Base-by-base conservation (phyloP, 2,797 vertebrate genomes). In the Hoplostethus mediterraneus region DNA sequence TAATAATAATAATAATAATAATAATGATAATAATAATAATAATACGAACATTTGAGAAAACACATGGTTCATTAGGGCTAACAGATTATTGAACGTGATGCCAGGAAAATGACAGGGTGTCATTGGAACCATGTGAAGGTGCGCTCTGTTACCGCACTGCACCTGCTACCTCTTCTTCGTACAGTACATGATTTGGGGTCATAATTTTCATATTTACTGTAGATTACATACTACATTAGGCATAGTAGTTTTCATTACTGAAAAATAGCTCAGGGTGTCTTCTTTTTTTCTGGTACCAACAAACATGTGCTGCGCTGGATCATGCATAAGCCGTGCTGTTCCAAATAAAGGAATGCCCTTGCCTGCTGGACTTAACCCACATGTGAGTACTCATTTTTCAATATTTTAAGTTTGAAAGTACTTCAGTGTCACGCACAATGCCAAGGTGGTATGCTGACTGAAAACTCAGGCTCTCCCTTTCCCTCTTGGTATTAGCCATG, bases 101-200 rank as follows among this genome's bases (percentile, higher is more conserved):
- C 16, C 42, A 4, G 42, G 42, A 12, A 44, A 44, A 44, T 42
- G 10, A 4, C 11, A 44, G 42, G 13, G 42, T 44, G 12, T 13
- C 42, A 16, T 49, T 62, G 54, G 72, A 76, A 71, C 79, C 36
- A 54, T 49, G 65, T 45, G 75, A 58, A 85, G 75, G 76, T 76
- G 58, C 47, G 67, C 30, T 0, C 61, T 61, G 57, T 51, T 54
- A 5, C 4, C 33, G 30, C 58, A 6, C 55, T 30, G 61, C 72
- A 42, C 57, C 28, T 65, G 25, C 71, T 75, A 80, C 47, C 71
- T 45, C 11, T 7, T 56, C 60, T 48, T 28, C 1, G 21, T 21
- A 21, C 21, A 48, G 4, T 60, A 70, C 14, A 17, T 54, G 17
- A 69, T 71, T 70, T 63, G 16, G 2, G 42, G 17, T 65, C 51